Base-by-base conservation (phyloP, 1,140 invertebrate species). In the Frieseomelitta varia region DNA sequence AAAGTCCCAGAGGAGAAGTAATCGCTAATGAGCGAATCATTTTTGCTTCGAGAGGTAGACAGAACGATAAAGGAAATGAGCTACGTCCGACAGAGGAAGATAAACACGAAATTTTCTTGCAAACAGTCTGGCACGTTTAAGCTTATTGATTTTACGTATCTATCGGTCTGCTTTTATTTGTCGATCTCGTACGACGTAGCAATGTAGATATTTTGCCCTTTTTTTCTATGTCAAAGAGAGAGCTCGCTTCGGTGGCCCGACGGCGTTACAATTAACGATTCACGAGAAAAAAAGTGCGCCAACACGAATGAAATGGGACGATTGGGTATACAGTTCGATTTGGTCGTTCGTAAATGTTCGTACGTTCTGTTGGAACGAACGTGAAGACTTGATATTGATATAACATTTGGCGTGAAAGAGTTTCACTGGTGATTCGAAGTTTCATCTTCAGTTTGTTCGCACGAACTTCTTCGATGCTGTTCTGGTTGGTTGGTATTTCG, bases 211-310 rank as follows among this genome's bases (percentile, higher is more conserved):
- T 58, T 65, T 67, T 73, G 17, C 24, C 56, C 11, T 21, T 75
- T 55, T 73, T 14, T 58, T 4, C 19, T 51, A 24, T 65, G n/a
- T 58, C 63, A 58, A 82, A 68, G 19, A 67, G 12, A n/a, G 55
- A 17, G 24, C 51, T 51, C 61, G 19, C 15, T 27, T 1, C 61
- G 3, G 4, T 21, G 27, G 19, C 27, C 10, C 10, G 19, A 24
- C 34, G 51, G 3, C 2, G 11, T 10, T 53, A 30, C 76, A 58
- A 82, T 82, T 76, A 82, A 67, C 51, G 74, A 82, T 76, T 47
- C n/a, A 63, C 30, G 24, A 53, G 24, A 51, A 39, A 77, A 82
- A 6, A 4, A 61, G 58, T 24, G n/a, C 2, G 4, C 63, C 27
- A 27, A 1, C 12, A 21, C n/a, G 15, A 39, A 12, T 24, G n/a